Evolutionary conservation across 2,888 invertebrate genomes (phyloP).

Genomic region (Diaphora mendica): DNA sequence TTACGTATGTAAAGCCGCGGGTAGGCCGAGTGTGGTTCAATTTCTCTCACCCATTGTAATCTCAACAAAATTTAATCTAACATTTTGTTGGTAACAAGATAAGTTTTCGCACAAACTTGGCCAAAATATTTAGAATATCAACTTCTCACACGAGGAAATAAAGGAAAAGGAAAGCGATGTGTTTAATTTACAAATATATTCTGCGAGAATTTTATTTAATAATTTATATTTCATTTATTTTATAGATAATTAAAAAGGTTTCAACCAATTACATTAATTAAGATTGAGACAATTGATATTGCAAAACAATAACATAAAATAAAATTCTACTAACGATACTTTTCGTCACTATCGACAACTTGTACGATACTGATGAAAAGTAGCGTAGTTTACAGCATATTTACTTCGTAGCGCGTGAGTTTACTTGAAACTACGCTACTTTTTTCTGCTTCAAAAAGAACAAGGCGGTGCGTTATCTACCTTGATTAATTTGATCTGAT

Average conservation of each 20-base stretch:
- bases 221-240: neutral
- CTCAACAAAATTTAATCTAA: neutral
- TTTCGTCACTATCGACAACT: no score
- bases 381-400: no score
- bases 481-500: no score
- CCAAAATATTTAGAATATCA: neutral
- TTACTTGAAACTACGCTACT: no score
- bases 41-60: neutral
- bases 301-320: no score
- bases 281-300: no score
- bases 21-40: neutral
- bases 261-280: neutral
- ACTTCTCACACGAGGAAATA: neutral
- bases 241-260: neutral
- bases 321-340: no score
- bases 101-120: neutral
- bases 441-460: no score
- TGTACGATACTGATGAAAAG: no score
- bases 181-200: neutral
- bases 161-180: constrained; percentile 3
- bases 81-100: neutral
- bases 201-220: no score
- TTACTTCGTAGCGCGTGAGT: no score
- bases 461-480: no score
- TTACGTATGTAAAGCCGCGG: neutral